Conservation (phyloP, 2,113 vertebrate genomes). For the Rhinoptilus africanus region DNA sequence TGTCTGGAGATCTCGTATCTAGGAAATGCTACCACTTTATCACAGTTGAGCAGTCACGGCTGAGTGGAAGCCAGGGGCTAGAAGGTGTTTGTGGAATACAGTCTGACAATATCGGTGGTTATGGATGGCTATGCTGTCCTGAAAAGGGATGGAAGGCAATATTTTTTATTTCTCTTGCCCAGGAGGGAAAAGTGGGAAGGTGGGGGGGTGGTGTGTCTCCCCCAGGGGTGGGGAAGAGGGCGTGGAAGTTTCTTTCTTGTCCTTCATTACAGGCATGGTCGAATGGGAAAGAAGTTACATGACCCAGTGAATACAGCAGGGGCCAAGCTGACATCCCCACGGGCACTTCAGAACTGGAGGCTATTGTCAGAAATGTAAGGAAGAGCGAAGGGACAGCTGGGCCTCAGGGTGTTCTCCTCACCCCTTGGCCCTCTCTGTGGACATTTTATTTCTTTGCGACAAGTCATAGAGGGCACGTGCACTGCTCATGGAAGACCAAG, state of each 20-base stretch:
- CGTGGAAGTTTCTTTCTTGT: not conserved
- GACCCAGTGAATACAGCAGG: not conserved
- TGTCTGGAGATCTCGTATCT: not conserved
- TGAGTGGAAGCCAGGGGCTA: not conserved
- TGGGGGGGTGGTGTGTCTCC: not conserved
- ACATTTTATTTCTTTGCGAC: not conserved
- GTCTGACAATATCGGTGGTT: not conserved
- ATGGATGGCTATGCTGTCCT: conserved; percentile 5
- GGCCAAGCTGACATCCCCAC: not conserved
- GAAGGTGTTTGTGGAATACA: not conserved
- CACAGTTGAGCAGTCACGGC: not conserved
- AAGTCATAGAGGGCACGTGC: not conserved
- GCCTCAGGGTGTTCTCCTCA: not conserved
- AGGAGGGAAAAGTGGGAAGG: not conserved
- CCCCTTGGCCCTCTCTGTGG: not conserved
- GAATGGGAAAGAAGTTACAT: not conserved
- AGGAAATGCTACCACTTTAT: conserved; percentile 5
- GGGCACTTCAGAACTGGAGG: not conserved
- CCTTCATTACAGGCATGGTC: not conserved
- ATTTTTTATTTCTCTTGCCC: not conserved
- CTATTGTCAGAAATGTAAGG: not conserved
- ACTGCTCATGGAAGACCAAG: not conserved
- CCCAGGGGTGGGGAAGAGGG: not conserved
- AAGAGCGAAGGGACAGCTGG: not conserved
- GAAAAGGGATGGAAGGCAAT: not conserved